Evolutionary conservation across 1,140 invertebrate genomes (phyloP).

Genomic region (Macrocentrus cingulum): DNA sequence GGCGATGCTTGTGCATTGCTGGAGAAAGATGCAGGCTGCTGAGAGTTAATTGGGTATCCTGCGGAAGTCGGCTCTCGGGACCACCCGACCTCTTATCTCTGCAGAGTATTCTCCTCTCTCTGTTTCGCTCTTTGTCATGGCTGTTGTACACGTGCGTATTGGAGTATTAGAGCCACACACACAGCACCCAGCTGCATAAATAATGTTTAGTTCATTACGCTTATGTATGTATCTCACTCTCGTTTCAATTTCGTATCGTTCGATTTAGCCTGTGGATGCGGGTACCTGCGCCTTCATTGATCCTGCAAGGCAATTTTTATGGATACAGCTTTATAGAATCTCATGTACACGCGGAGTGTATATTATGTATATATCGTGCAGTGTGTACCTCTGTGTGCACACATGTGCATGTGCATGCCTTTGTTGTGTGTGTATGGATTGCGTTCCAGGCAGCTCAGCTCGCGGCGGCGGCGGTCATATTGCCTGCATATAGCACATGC

Average conservation of each 20-base stretch:
- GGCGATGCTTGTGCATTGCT: not conserved
- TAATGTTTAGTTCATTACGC: too few species aligned
- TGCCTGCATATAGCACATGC: too few species aligned
- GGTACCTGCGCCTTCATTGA: slow-evolving; percentile 5
- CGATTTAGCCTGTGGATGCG: not conserved
- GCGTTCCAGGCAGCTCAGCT: too few species aligned
- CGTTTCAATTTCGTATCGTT: too few species aligned
- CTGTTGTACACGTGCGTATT: not conserved
- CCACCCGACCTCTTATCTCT: slow-evolving; percentile 6
- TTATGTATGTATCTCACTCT: too few species aligned
- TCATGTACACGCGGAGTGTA: not conserved
- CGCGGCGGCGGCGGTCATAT: too few species aligned
- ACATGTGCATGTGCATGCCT: too few species aligned
- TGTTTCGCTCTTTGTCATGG: too few species aligned
- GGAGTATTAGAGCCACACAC: too few species aligned
- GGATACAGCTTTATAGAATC: not conserved
- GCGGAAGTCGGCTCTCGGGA: slow-evolving; percentile 20
- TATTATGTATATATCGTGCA: not conserved
- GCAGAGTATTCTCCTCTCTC: not conserved
- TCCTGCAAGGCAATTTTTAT: not conserved
- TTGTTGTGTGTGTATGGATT: too few species aligned
- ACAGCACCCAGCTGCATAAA: too few species aligned
- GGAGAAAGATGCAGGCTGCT: slow-evolving; percentile 8
- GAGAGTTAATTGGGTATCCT: slow-evolving; percentile 26
- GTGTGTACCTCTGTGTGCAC: not conserved